Conservation (phyloP, 2,797 vertebrate species). For the Smutsia temminckii region DNA sequence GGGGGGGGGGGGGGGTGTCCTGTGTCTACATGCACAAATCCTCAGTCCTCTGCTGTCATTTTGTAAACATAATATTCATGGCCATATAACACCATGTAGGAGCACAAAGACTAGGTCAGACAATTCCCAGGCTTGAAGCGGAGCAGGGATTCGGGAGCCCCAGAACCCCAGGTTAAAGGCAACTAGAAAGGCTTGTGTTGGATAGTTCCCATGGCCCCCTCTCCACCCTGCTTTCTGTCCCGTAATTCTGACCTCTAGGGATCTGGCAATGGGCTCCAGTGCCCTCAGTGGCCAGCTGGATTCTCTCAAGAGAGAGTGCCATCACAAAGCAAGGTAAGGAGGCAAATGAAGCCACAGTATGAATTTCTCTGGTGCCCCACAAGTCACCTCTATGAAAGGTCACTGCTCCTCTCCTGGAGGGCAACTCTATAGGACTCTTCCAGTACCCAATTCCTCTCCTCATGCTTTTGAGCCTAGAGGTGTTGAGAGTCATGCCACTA, state of each 20-base stretch:
- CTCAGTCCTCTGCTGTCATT: background rate
- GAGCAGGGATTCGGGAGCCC: background rate
- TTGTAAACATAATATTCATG: background rate
- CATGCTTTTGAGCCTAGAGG: background rate
- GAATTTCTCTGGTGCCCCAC: background rate
- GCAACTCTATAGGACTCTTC: background rate
- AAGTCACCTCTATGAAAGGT: background rate
- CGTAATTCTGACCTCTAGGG: background rate
- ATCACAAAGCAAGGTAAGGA: too few relatives aligned
- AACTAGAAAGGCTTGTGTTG: background rate
- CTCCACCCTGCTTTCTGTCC: background rate
- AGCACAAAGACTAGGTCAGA: background rate
- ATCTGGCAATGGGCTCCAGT: background rate
- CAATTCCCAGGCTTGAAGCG: background rate
- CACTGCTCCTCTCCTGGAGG: background rate
- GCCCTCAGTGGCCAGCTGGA: accelerated
- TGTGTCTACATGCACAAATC: background rate
- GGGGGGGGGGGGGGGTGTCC: background rate
- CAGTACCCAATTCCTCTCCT: background rate
- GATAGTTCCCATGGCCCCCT: background rate
- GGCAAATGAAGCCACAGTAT: too few relatives aligned
- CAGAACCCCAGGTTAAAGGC: accelerated
- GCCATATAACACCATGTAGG: background rate
- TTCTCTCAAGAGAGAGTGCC: background rate
- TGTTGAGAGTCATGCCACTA: background rate